These are phyloP conservation scores for Silurus lanzhouensis DNA, from an alignment of 2,797 vertebrate genomes.

Conservation along the genomic window DNA sequence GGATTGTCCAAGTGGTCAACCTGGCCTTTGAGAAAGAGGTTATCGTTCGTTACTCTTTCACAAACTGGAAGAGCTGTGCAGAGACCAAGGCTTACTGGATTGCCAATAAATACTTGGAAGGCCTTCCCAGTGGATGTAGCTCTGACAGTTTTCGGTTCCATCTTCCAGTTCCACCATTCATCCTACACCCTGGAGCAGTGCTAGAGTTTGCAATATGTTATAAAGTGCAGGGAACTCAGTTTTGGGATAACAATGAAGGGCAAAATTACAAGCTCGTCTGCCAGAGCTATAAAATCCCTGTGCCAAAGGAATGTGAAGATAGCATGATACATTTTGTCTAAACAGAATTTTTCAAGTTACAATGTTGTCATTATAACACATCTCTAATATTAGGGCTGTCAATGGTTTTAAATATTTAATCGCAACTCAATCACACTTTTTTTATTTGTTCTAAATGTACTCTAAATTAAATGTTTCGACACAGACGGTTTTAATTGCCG, in stretches of 20 bases:
- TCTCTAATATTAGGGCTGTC: too few relatives aligned
- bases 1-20: conserved; percentile 86
- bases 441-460: too few relatives aligned
- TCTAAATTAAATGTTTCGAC: too few relatives aligned
- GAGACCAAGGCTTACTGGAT: conserved; percentile 85
- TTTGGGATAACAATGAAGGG: conserved; percentile 94
- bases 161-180: conserved; percentile 87
- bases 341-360: conserved; percentile 39
- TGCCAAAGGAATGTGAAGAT: conserved; percentile 90
- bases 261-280: conserved; percentile 89
- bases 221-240: conserved; percentile 79
- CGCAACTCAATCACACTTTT: too few relatives aligned
- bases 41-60: conserved; percentile 85
- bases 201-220: conserved; percentile 91
- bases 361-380: too few relatives aligned
- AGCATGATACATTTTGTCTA: conserved; percentile 97
- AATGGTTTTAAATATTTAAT: too few relatives aligned
- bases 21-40: conserved; percentile 91
- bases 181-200: conserved; percentile 81
- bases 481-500: too few relatives aligned
- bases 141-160: conserved; percentile 89
- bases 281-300: conserved; percentile 83
- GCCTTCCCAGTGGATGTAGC: conserved; percentile 58
- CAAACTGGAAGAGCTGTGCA: conserved; percentile 82
- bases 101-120: conserved; percentile 63